Evolutionary conservation across 2,113 vertebrate genomes (phyloP).

Genomic region (Propithecus coquereli): DNA sequence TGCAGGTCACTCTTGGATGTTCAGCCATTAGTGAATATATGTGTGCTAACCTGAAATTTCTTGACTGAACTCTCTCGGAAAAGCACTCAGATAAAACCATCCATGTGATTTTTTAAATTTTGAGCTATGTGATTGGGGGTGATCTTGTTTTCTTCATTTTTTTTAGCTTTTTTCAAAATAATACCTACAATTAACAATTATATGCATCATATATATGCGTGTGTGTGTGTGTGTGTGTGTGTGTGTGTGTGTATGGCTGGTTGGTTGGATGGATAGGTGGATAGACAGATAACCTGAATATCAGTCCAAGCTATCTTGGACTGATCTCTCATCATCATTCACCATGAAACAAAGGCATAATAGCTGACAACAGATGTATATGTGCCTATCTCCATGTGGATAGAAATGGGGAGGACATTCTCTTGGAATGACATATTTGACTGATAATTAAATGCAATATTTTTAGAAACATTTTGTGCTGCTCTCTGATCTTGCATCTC

Average conservation of each 20-base stretch:
- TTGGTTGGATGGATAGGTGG: neutral
- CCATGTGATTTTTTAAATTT: neutral
- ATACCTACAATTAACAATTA: neutral
- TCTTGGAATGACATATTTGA: neutral
- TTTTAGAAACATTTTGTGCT: constrained; percentile 36
- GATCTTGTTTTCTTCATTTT: neutral
- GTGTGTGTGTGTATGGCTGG: too few species aligned
- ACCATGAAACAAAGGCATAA: neutral
- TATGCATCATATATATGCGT: neutral
- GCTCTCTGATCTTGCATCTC: neutral
- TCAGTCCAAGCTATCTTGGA: neutral
- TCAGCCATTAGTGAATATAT: constrained; percentile 16
- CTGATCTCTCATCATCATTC: neutral
- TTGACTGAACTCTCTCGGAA: constrained; percentile 35
- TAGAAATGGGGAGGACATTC: neutral
- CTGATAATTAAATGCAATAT: neutral
- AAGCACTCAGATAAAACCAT: constrained; percentile 47
- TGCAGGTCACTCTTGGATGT: constrained; percentile 45
- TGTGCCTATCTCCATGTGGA: neutral
- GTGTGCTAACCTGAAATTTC: constrained; percentile 35
- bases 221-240: neutral
- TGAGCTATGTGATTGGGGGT: neutral
- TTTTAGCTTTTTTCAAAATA: constrained; percentile 32
- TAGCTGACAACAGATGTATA: neutral
- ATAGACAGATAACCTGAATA: neutral